Percentiles rank a stretch among this genome's conserved stretches.
phyloP scores from a whole-genome alignment of 2,113 vertebrate genomes.

The Accipiter cooperii region DNA sequence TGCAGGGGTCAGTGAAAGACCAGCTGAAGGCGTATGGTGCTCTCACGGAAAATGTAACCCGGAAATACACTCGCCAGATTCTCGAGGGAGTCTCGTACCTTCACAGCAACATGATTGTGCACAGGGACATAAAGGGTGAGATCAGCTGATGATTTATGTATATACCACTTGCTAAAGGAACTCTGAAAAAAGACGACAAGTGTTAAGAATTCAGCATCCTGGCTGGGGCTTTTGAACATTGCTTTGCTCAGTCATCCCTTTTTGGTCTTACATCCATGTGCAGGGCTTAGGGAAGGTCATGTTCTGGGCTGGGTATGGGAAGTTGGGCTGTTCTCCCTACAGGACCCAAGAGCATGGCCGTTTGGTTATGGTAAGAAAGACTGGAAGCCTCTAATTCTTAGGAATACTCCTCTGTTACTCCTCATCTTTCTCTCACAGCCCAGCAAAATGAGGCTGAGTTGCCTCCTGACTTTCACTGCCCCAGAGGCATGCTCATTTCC shows the following conservation, averaged over 20 bases:
- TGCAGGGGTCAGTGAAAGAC: constrained; percentile 93
- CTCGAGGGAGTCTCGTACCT: constrained; percentile 94
- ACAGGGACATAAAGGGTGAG: constrained; percentile 95
- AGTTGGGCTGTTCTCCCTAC: background rate
- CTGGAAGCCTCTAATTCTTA: background rate
- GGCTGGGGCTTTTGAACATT: background rate
- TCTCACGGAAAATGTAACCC: constrained; percentile 91
- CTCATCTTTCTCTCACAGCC: background rate
- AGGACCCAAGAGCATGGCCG: background rate
- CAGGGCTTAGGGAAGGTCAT: background rate
- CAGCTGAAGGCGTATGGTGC: constrained; percentile 94
- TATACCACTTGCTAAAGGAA: background rate
- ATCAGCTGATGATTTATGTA: background rate
- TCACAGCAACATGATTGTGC: constrained; percentile 98
- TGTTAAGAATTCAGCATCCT: background rate
- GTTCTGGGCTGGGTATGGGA: background rate
- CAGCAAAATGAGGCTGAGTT: background rate
- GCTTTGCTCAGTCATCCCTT: background rate
- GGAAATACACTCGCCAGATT: constrained; percentile 94
- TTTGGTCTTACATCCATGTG: background rate
- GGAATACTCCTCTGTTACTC: background rate
- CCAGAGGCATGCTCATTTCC: background rate
- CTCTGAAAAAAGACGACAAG: background rate
- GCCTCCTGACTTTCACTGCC: background rate
- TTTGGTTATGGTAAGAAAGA: background rate